Evolutionary conservation across 1,140 invertebrate species (phyloP).

Genomic region (Sweltsa coloradensis): DNA sequence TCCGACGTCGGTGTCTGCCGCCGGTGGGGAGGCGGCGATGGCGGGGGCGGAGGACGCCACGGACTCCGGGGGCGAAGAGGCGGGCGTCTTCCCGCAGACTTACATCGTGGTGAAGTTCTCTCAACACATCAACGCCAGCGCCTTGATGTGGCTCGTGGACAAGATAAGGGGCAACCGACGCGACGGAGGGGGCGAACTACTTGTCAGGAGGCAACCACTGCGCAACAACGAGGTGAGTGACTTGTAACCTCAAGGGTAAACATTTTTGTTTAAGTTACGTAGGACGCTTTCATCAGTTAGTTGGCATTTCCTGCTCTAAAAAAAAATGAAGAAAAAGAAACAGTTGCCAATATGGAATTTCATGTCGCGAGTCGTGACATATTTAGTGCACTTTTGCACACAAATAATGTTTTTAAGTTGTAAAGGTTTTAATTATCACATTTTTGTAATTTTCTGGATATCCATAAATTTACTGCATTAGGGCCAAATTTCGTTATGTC

Average conservation of each 20-base stretch:
- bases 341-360: not conserved
- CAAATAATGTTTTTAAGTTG: not conserved
- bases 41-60: no score
- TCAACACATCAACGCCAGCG: conserved; percentile 31
- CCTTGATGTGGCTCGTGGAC: conserved; percentile 40
- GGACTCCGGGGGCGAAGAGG: not conserved
- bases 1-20: no score
- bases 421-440: not conserved
- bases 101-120: conserved; percentile 40
- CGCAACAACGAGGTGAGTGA: conserved; percentile 27
- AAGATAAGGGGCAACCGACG: conserved; percentile 39
- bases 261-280: not conserved
- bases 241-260: not conserved
- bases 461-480: no score
- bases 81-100: conserved; percentile 30
- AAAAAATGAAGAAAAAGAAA: not conserved
- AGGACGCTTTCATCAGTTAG: not conserved
- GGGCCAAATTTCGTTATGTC: no score
- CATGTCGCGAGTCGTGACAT: not conserved
- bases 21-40: no score
- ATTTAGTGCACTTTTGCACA: not conserved
- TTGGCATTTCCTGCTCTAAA: not conserved
- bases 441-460: no score
- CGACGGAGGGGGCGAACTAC: conserved; percentile 44
- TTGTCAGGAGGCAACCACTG: conserved; percentile 38